A percentile compares a stretch with the other conserved stretches of the same genome.
Evolutionary conservation across 2,113 vertebrate species (phyloP).

Genomic region (Dasyurus viverrinus): DNA sequence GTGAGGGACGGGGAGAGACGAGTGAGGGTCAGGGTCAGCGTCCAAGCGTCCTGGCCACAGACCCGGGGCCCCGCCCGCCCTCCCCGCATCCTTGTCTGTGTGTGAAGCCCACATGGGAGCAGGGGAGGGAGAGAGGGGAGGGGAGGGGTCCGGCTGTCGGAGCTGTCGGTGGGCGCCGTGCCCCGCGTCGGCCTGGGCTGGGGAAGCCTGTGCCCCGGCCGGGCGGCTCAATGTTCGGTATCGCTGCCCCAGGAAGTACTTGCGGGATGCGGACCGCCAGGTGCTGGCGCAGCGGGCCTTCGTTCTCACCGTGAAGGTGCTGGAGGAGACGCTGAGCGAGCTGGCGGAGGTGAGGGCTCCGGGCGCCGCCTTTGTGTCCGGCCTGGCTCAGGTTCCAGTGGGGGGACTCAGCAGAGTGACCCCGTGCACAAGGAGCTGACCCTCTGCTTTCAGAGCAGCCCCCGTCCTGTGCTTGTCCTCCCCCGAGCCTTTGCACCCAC

Average conservation of each 20-base stretch:
- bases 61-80: no score
- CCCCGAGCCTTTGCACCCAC: not conserved
- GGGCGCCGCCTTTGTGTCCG: fast-evolving
- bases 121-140: not conserved
- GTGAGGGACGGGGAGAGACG: not conserved
- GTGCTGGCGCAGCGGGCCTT: conserved; percentile 97
- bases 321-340: conserved; percentile 96
- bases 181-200: not conserved
- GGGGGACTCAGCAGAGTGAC: no score
- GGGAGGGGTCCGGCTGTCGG: not conserved
- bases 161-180: not conserved
- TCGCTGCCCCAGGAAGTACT: conserved; percentile 90
- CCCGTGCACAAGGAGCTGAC: no score
- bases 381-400: no score
- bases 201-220: not conserved
- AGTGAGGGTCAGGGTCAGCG: no score
- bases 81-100: not conserved
- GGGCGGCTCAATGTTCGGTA: not conserved
- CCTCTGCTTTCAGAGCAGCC: no score
- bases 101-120: not conserved
- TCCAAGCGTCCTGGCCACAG: no score
- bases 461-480: not conserved
- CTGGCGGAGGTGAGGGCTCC: conserved; percentile 89
- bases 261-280: conserved; percentile 98
- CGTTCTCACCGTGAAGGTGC: conserved; percentile 95